Evolutionary conservation across 2,888 invertebrate species (phyloP).

Genomic region (Hemistola chrysoprasaria): DNA sequence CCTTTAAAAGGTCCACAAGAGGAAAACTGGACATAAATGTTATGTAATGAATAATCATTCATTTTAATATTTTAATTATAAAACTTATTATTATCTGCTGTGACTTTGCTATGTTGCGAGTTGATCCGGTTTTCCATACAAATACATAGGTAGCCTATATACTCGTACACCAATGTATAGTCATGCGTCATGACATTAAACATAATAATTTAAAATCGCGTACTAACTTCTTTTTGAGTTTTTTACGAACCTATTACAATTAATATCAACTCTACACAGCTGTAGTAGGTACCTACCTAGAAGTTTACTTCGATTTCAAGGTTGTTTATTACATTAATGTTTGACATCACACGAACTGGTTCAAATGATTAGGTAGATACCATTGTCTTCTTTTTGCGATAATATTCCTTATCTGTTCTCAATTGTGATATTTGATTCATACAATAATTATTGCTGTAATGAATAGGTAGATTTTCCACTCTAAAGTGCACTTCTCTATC

Average conservation of each 20-base stretch:
- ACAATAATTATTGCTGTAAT: too few species aligned
- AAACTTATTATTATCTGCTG: too few species aligned
- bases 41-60: too few species aligned
- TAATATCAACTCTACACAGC: slow-evolving; percentile 10
- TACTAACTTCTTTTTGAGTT: slow-evolving; percentile 11
- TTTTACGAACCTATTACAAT: not conserved
- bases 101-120: too few species aligned
- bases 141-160: too few species aligned
- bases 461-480: too few species aligned
- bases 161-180: too few species aligned
- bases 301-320: slow-evolving; percentile 16
- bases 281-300: not conserved
- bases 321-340: slow-evolving; percentile 1
- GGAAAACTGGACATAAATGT: too few species aligned
- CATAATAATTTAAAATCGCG: slow-evolving; percentile 17
- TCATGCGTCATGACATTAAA: too few species aligned
- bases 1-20: slow-evolving; percentile 3
- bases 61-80: too few species aligned
- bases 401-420: slow-evolving; percentile 2
- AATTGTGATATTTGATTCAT: not conserved
- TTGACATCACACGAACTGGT: slow-evolving; percentile 16
- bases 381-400: slow-evolving; percentile 18
- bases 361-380: slow-evolving; percentile 9
- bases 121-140: too few species aligned
- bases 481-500: too few species aligned